Evolutionary conservation across 2,888 invertebrate species (phyloP).

Genomic region (Hypsopygia costalis): DNA sequence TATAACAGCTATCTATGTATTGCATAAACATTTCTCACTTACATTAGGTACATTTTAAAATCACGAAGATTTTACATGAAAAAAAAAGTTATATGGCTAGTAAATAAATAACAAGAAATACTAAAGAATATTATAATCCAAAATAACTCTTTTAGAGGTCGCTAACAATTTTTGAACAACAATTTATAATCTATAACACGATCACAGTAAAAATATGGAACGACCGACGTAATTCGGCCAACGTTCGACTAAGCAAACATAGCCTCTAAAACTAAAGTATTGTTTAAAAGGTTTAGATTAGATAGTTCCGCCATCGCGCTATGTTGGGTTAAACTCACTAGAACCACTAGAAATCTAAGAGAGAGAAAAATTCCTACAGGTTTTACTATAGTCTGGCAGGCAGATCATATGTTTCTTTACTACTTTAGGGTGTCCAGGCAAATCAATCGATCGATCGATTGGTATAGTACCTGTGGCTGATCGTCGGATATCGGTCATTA

Average conservation of each 20-base stretch:
- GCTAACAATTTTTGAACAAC: conserved; percentile 30
- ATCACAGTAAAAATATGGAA: conserved; percentile 36
- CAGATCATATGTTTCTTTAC: no score
- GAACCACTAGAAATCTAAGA: no score
- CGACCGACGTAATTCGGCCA: conserved; percentile 2
- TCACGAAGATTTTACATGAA: conserved; percentile 1
- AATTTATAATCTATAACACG: conserved; percentile 13
- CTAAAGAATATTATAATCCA: conserved; percentile 7
- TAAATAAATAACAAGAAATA: not conserved
- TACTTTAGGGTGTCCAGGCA: no score
- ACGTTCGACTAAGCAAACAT: not conserved
- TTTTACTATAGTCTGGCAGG: no score
- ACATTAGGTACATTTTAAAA: conserved; percentile 5
- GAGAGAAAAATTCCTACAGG: no score
- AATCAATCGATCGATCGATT: no score
- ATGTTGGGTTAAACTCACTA: no score
- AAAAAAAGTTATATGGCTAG: not conserved
- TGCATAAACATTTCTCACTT: conserved; percentile 14
- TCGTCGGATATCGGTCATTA: no score
- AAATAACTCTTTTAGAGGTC: conserved; percentile 33
- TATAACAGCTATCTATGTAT: conserved; percentile 19
- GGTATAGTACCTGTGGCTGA: no score
- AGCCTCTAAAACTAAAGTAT: not conserved
- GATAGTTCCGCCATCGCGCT: no score
- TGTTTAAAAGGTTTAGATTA: no score